Conservation (phyloP, 2,113 vertebrate species). For the Equus quagga region DNA sequence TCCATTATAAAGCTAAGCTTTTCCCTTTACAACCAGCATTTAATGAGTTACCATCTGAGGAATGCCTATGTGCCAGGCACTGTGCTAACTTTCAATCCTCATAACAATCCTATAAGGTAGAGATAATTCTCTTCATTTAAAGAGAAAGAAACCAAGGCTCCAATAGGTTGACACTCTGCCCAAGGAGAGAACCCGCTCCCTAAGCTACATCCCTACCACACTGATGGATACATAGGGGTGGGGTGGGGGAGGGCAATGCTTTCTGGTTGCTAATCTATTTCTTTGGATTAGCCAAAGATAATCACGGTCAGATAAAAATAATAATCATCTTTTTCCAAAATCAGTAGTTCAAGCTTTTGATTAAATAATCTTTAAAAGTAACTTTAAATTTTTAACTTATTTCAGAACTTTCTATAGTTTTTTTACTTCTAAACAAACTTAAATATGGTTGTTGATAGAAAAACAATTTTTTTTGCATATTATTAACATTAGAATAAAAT, state of each 20-base stretch:
- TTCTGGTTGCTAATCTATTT: neutral
- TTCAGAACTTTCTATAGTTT: neutral
- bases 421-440: neutral
- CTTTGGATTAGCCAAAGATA: conserved; percentile 11
- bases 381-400: neutral
- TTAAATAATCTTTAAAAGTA: conserved; percentile 8
- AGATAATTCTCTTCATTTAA: neutral
- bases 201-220: neutral
- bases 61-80: neutral
- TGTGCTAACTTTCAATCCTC: neutral
- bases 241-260: neutral
- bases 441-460: neutral
- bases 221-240: neutral
- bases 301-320: neutral
- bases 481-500: neutral
- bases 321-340: neutral
- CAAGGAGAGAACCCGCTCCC: neutral
- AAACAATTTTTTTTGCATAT: neutral
- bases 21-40: neutral
- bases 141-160: neutral
- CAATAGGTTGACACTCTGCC: neutral
- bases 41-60: neutral
- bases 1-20: conserved; percentile 4
- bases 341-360: neutral
- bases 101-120: neutral